These are phyloP conservation scores for Agriopis aurantiaria DNA, from an alignment of 2,888 invertebrate genomes.

Conservation along the genomic window DNA sequence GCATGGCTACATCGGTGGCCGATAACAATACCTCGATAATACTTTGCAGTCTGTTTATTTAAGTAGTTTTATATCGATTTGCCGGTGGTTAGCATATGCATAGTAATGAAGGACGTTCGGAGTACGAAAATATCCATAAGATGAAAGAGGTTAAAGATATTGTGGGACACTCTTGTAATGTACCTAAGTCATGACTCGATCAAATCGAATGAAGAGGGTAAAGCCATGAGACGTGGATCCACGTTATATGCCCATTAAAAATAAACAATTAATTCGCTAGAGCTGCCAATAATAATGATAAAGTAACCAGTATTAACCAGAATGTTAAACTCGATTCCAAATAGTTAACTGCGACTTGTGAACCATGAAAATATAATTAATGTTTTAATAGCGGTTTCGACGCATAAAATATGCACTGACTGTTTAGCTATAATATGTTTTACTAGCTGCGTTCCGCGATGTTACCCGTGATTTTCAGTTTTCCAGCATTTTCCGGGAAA, in stretches of 20 bases:
- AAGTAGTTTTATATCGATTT: background rate
- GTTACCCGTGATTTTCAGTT: no score
- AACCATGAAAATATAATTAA: constrained; percentile 1
- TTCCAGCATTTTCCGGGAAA: no score
- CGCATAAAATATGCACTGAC: background rate
- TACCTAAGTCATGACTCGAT: background rate
- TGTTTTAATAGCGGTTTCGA: background rate
- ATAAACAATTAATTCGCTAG: background rate
- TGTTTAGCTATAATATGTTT: no score
- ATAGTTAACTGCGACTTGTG: constrained; percentile 6
- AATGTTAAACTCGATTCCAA: constrained; percentile 6
- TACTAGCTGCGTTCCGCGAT: no score
- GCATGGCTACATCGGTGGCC: constrained; percentile 22
- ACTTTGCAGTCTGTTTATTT: constrained; percentile 13
- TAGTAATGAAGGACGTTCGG: background rate
- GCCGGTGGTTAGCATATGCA: background rate
- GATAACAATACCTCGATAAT: constrained; percentile 34
- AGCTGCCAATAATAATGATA: background rate
- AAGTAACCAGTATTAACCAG: constrained; percentile 8
- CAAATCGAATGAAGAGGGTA: background rate
- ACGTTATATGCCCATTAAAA: background rate
- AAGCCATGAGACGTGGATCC: background rate
- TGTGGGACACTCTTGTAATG: background rate
- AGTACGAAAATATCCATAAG: background rate
- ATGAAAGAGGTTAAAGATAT: background rate